A percentile compares a stretch with the other conserved stretches of the same genome.
Evolutionary conservation across 2,113 vertebrate genomes (phyloP).

Genomic region (Propithecus coquereli): DNA sequence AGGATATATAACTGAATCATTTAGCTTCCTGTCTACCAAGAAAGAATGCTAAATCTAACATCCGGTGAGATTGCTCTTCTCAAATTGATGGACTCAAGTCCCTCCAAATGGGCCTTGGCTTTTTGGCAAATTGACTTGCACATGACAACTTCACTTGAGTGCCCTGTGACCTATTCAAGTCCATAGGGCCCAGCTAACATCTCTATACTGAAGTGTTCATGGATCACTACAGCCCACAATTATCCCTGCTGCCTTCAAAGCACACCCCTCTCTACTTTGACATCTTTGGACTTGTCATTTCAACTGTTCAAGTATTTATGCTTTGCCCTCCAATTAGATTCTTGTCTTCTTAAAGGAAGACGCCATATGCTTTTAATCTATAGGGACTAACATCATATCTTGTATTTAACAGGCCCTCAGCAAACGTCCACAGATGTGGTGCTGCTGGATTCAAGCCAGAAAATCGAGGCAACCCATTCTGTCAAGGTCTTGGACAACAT

Average conservation of each 20-base stretch:
- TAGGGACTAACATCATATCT: neutral
- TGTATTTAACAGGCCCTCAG: neutral
- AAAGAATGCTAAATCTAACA: slow-evolving; percentile 29
- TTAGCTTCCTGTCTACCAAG: neutral
- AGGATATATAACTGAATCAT: neutral
- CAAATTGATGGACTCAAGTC: neutral
- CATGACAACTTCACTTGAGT: neutral
- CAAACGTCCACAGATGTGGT: neutral
- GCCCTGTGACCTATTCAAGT: neutral
- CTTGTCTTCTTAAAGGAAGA: neutral
- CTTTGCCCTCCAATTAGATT: neutral
- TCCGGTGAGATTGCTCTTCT: neutral
- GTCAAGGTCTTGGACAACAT: slow-evolving; percentile 64
- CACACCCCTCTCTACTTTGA: neutral
- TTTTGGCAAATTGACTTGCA: neutral
- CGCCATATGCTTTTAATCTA: neutral
- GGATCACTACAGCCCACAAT: neutral
- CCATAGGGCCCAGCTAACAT: neutral
- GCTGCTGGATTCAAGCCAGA: slow-evolving; percentile 44
- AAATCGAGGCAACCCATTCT: slow-evolving; percentile 13
- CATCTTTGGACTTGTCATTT: neutral
- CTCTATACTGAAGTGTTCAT: neutral
- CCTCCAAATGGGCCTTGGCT: neutral
- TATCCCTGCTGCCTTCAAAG: neutral
- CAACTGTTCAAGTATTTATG: neutral